phyloP scores from a whole-genome alignment of 2,888 invertebrate species.

The Scelioninae gen. 2 region DNA sequence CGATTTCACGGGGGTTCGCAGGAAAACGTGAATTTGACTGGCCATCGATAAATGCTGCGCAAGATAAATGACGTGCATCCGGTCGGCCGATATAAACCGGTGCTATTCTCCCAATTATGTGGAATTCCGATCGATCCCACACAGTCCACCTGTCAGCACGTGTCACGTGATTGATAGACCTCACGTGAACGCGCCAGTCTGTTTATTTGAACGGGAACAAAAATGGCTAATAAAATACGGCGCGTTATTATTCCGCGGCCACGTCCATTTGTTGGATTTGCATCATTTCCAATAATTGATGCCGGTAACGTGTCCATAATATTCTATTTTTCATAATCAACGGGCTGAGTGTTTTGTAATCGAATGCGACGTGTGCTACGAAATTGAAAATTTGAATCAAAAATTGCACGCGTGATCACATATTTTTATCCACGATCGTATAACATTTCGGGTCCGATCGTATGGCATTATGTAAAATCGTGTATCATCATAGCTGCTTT shows the following conservation, averaged over 20 bases:
- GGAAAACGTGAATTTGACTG: constrained; percentile 63
- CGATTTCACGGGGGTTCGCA: constrained; percentile 70
- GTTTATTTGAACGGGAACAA: constrained; percentile 41
- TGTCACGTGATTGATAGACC: constrained; percentile 67
- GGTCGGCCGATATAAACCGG: constrained; percentile 68
- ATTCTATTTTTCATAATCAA: constrained; percentile 42
- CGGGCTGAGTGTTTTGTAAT: constrained; percentile 33
- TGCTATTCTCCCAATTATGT: constrained; percentile 69
- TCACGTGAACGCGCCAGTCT: constrained; percentile 61
- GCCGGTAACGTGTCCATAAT: constrained; percentile 31
- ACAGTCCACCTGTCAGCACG: constrained; percentile 69
- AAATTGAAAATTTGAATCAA: constrained; percentile 55
- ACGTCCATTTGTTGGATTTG: background rate
- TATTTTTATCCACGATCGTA: constrained; percentile 46
- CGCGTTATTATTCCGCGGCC: constrained; percentile 20
- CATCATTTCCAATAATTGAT: constrained; percentile 43
- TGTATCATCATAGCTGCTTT: constrained; percentile 49
- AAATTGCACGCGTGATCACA: constrained; percentile 37
- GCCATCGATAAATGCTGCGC: constrained; percentile 67
- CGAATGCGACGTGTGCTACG: constrained; percentile 23
- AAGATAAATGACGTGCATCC: constrained; percentile 71
- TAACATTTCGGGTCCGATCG: constrained; percentile 41
- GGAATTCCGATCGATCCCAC: constrained; percentile 66
- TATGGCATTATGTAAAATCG: constrained; percentile 50
- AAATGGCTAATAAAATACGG: constrained; percentile 45